Evolutionary conservation across 92 coral and sea anemone genomes (phyloP).

Genomic region (Isaurus tuberculatus): DNA sequence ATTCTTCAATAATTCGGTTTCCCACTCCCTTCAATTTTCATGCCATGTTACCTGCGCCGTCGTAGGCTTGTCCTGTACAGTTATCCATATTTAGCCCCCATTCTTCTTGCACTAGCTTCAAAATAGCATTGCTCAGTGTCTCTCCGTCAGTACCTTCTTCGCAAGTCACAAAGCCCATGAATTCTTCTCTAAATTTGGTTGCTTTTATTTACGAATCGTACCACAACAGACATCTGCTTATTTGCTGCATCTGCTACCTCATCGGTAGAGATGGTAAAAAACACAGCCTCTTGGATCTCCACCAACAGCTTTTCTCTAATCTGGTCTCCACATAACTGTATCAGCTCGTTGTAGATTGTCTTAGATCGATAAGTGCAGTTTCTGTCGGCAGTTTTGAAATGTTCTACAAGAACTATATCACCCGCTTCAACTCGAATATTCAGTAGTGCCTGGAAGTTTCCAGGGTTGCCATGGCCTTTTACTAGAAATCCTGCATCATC

Average conservation of each 20-base stretch:
- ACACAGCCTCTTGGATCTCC: conserved; percentile 26
- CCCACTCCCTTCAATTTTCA: conserved; percentile 39
- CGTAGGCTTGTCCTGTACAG: conserved; percentile 46
- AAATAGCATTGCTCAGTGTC: conserved; percentile 45
- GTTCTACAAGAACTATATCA: conserved; percentile 55
- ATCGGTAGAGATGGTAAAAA: conserved; percentile 38
- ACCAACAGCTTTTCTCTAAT: conserved; percentile 11
- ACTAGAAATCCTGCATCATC: conserved; percentile 68
- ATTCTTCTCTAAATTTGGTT: conserved; percentile 47
- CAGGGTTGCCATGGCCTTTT: conserved; percentile 59
- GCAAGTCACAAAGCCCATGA: conserved; percentile 43
- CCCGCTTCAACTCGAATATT: conserved; percentile 72
- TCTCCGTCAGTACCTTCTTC: conserved; percentile 55
- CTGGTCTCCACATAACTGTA: conserved; percentile 25
- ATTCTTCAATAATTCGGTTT: conserved; percentile 20
- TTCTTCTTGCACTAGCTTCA: conserved; percentile 21
- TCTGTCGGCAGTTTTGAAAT: conserved; percentile 62
- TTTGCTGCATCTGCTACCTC: conserved; percentile 49
- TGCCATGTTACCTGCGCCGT: conserved; percentile 51
- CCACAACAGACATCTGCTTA: conserved; percentile 50
- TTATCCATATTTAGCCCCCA: conserved; percentile 45
- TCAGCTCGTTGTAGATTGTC: conserved; percentile 7
- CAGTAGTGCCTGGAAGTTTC: conserved; percentile 76
- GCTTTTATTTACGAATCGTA: conserved; percentile 40
- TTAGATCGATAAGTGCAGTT: background rate